Conservation (phyloP, 1,140 invertebrate genomes). For the Psilanteris sp. region DNA sequence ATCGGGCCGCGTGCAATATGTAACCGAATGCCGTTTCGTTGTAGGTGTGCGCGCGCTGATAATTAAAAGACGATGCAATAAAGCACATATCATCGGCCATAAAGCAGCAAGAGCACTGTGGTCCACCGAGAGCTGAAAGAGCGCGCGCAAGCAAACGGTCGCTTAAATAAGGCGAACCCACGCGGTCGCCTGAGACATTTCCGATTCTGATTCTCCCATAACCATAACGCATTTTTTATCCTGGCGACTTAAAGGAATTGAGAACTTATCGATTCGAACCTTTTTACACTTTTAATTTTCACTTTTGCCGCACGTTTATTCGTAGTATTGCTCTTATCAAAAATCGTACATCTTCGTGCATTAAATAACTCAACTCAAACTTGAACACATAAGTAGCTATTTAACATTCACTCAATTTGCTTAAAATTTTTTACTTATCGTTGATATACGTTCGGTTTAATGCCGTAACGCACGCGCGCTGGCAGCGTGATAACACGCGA, state of each 20-base stretch:
- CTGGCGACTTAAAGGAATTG: slow-evolving; percentile 39
- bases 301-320: neutral
- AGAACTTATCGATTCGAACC: slow-evolving; percentile 56
- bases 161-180: slow-evolving; percentile 74
- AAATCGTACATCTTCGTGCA: too few species aligned
- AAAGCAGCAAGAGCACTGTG: slow-evolving; percentile 72
- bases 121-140: slow-evolving; percentile 44
- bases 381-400: too few species aligned
- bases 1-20: slow-evolving; percentile 73
- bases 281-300: too few species aligned
- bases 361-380: too few species aligned
- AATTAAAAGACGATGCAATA: slow-evolving; percentile 81
- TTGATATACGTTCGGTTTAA: too few species aligned
- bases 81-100: slow-evolving; percentile 79
- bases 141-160: slow-evolving; percentile 64
- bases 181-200: slow-evolving; percentile 71
- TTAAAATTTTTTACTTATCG: too few species aligned
- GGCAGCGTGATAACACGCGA: too few species aligned
- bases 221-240: slow-evolving; percentile 74
- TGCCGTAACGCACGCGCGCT: too few species aligned
- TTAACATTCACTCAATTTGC: too few species aligned
- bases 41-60: slow-evolving; percentile 78
- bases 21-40: slow-evolving; percentile 78
- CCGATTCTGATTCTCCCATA: slow-evolving; percentile 67
- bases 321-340: neutral